Base-by-base conservation (phyloP, 2,113 vertebrate genomes). In the Tetraodon nigroviridis region DNA sequence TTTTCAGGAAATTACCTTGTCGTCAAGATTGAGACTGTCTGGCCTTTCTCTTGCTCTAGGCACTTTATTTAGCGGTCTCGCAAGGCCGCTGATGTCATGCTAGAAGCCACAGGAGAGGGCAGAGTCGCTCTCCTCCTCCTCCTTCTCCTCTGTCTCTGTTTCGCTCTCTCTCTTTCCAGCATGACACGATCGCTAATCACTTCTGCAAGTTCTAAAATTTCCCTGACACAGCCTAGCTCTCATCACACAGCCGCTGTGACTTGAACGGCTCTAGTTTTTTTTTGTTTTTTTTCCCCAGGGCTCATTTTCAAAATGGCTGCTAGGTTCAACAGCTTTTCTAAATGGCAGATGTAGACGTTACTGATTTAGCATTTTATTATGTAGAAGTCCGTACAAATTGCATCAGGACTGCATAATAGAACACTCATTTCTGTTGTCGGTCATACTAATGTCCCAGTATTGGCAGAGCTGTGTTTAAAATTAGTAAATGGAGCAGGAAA, bases 11-110 rank as follows among this genome's bases (percentile, higher is more conserved):
- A 74, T 63, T 37, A 37, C 32, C 6, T 37, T 37, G 32, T 37
- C 32, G 10, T 37, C 32, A 11, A 37, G 32, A 37, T 7, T 10
- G 32, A 37, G 32, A 37, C 32, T 58, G 56, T 79, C 58, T 67
- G 71, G 51, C 70, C 64, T 64, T 73, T 70, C 69, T 57, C 85
- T 86, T 83, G 78, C 86, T 65, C 71, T 85, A 80, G 84, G 83
- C 85, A 85, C 81, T 69, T 56, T 78, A 81, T 78, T 71, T 70
- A 61, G 74, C 70, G 73, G 72, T 67, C 66, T 61, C 73, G 83
- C 67, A 79, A 87, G 83, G 83, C 80, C 59, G 19, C 72, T 73
- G 71, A 76, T 79, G 81, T 84, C 78, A 79, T 67, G 75, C 60
- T 69, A 81, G 64, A 57, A 75, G 66, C 67, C 49, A 55, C 59